Evolutionary conservation across 2,888 invertebrate species (phyloP).

Genomic region (Micropterix aruncella): DNA sequence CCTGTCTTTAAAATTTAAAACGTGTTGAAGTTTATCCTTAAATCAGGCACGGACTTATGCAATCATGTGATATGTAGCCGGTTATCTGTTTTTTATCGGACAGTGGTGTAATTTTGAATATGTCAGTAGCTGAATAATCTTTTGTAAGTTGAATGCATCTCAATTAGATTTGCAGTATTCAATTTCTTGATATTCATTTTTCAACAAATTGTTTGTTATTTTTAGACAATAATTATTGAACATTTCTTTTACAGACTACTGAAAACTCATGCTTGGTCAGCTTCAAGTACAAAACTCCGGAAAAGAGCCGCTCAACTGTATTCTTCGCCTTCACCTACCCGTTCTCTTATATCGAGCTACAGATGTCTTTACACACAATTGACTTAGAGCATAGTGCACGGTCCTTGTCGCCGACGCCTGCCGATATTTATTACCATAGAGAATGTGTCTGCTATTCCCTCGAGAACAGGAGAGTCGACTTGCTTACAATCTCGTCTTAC

Average conservation of each 20-base stretch:
- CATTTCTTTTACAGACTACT: constrained; percentile 41
- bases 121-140: neutral
- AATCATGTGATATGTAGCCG: too few species aligned
- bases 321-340: constrained; percentile 91
- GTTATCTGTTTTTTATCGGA: too few species aligned
- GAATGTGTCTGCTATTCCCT: constrained; percentile 68
- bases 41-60: too few species aligned
- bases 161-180: neutral
- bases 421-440: constrained; percentile 73
- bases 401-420: constrained; percentile 24
- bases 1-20: too few species aligned
- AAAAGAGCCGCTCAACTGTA: constrained; percentile 54
- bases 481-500: constrained; percentile 71
- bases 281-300: constrained; percentile 57
- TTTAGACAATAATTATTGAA: neutral
- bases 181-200: neutral
- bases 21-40: too few species aligned
- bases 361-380: constrained; percentile 53
- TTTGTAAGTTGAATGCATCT: neutral
- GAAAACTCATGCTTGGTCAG: constrained; percentile 61
- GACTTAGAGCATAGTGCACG: constrained; percentile 44
- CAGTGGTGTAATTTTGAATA: neutral
- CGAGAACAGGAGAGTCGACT: constrained; percentile 64
- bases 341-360: constrained; percentile 71
- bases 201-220: constrained; percentile 1